A percentile compares a stretch with the other conserved stretches of the same genome.
Evolutionary conservation across 2,797 vertebrate genomes (phyloP).

Genomic region (Scarus forsteni): DNA sequence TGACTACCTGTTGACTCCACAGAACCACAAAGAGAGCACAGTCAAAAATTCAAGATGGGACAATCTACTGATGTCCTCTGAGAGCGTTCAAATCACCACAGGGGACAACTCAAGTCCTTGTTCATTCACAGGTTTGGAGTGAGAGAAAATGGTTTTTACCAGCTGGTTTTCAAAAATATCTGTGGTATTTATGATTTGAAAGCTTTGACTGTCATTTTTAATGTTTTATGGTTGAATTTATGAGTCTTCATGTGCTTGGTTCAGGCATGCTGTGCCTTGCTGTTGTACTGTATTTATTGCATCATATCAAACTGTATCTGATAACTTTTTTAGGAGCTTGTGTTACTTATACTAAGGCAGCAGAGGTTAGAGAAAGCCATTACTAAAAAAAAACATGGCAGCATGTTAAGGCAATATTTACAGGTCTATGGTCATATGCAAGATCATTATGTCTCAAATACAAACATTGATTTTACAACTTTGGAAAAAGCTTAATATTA

Average conservation of each 20-base stretch:
- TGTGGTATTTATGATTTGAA: neutral
- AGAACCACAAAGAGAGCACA: constrained; percentile 11
- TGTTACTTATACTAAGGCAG: too few relatives aligned
- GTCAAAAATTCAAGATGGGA: constrained; percentile 27
- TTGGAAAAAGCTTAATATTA: too few relatives aligned
- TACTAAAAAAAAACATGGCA: too few relatives aligned
- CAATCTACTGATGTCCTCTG: constrained; percentile 24
- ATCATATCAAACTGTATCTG: too few relatives aligned
- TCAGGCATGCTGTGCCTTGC: too few relatives aligned
- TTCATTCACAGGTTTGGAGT: constrained; percentile 15
- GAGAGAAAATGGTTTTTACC: constrained; percentile 10
- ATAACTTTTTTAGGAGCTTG: too few relatives aligned
- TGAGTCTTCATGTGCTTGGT: neutral
- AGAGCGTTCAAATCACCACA: constrained; percentile 4
- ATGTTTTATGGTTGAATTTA: neutral
- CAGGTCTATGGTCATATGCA: too few relatives aligned
- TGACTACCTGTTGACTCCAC: neutral
- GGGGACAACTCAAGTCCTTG: constrained; percentile 2
- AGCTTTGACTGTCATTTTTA: neutral
- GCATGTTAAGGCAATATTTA: too few relatives aligned
- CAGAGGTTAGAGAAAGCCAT: too few relatives aligned
- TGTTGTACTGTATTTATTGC: too few relatives aligned
- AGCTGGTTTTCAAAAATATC: neutral
- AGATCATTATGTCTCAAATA: too few relatives aligned
- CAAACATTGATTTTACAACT: too few relatives aligned